These are phyloP conservation scores for Syrrhaptes paradoxus DNA, from an alignment of 2,113 vertebrate species.

Conservation along the genomic window DNA sequence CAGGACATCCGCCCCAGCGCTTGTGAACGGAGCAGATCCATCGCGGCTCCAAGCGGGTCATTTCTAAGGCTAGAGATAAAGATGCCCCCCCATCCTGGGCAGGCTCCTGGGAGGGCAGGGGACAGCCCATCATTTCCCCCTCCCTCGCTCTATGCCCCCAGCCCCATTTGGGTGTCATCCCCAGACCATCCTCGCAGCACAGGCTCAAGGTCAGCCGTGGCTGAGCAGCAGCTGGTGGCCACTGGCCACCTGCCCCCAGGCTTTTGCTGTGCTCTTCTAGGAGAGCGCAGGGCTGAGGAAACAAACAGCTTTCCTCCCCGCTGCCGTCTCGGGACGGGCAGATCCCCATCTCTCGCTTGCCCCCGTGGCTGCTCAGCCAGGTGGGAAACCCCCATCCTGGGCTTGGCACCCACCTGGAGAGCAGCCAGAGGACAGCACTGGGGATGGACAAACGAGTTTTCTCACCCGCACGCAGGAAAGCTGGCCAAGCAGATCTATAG, in stretches of 20 bases:
- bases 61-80: neutral
- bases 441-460: neutral
- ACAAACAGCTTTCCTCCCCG: neutral
- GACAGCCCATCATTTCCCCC: neutral
- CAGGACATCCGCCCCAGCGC: fast-evolving
- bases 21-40: neutral
- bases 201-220: neutral
- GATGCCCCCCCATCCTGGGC: neutral
- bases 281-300: neutral
- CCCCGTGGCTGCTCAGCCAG: neutral
- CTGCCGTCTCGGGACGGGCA: neutral
- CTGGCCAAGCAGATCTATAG: neutral
- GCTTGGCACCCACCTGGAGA: neutral
- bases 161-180: neutral
- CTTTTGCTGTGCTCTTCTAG: neutral
- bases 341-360: fast-evolving
- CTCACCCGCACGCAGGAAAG: neutral
- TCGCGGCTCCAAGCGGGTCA: fast-evolving
- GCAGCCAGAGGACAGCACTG: neutral
- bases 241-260: neutral
- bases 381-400: neutral
- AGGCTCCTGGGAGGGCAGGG: neutral
- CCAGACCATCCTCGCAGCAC: neutral
- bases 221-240: neutral
- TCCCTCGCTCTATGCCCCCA: neutral